These are phyloP conservation scores for Ennomos erosarius DNA, from an alignment of 2,888 invertebrate genomes.

Conservation along the genomic window DNA sequence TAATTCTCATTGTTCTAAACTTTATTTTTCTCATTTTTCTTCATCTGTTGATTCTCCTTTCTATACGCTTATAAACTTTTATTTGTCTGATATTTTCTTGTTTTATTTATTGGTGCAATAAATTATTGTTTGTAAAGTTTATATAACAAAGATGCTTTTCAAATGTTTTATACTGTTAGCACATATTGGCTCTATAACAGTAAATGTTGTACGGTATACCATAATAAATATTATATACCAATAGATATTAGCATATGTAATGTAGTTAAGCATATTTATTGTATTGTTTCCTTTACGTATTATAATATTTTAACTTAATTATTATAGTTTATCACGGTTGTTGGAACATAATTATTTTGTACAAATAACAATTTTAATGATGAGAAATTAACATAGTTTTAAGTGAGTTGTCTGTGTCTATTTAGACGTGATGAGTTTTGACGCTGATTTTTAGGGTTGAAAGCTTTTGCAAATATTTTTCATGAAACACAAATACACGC, in stretches of 20 bases:
- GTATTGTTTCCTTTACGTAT: slow-evolving; percentile 68
- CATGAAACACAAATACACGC: slow-evolving; percentile 42
- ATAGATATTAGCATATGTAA: slow-evolving; percentile 35
- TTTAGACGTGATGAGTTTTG: slow-evolving; percentile 26
- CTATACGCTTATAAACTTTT: neutral
- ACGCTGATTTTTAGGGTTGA: slow-evolving; percentile 46
- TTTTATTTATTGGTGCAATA: slow-evolving; percentile 73
- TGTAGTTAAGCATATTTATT: slow-evolving; percentile 71
- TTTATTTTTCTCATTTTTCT: slow-evolving; percentile 27
- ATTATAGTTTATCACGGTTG: slow-evolving; percentile 81
- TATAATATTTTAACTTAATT: slow-evolving; percentile 74
- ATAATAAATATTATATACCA: slow-evolving; percentile 32
- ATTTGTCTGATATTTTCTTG: slow-evolving; percentile 32
- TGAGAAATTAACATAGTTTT: slow-evolving; percentile 73
- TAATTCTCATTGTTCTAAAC: slow-evolving; percentile 9
- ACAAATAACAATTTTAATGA: slow-evolving; percentile 82
- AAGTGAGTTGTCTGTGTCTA: slow-evolving; percentile 54
- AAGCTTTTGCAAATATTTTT: slow-evolving; percentile 50
- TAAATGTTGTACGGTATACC: slow-evolving; percentile 60
- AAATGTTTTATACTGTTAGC: slow-evolving; percentile 58
- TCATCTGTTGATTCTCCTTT: slow-evolving; percentile 20
- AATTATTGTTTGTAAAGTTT: slow-evolving; percentile 57
- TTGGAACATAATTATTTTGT: slow-evolving; percentile 83
- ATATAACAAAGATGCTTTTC: slow-evolving; percentile 49
- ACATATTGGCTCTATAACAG: slow-evolving; percentile 54